phyloP scores from a whole-genome alignment of 2,113 vertebrate genomes.

The Lipophrys pholis region DNA sequence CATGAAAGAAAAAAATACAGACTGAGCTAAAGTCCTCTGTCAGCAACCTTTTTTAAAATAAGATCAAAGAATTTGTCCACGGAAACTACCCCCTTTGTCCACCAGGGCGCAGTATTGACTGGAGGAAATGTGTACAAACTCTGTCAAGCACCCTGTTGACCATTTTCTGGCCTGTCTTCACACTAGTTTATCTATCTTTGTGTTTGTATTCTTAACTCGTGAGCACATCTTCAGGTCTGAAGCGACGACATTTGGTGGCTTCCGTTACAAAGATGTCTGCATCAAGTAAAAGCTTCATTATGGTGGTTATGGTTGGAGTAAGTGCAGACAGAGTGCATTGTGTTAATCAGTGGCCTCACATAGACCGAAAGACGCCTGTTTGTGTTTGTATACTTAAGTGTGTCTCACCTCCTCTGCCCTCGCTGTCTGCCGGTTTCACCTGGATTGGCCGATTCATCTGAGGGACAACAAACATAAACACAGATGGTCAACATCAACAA shows the following conservation, averaged over 20 bases:
- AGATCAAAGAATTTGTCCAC: not conserved
- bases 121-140: not conserved
- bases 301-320: not conserved
- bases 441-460: constrained; percentile 87
- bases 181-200: constrained; percentile 29
- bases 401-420: constrained; percentile 84
- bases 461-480: constrained; percentile 49
- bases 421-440: constrained; percentile 86
- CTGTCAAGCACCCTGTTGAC: constrained; percentile 33
- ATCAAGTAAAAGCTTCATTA: no score
- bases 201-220: not conserved
- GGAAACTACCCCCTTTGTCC: constrained; percentile 33
- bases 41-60: not conserved
- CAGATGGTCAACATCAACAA: constrained; percentile 41
- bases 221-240: no score
- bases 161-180: constrained; percentile 44
- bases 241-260: no score
- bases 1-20: no score
- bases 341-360: not conserved
- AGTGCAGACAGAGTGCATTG: not conserved
- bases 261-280: no score
- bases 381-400: constrained; percentile 15
- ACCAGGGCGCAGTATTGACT: constrained; percentile 72
- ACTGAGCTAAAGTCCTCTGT: no score
- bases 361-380: not conserved